Evolutionary conservation across 2,888 invertebrate genomes (phyloP).

Genomic region (Torymus aiolomorphi): DNA sequence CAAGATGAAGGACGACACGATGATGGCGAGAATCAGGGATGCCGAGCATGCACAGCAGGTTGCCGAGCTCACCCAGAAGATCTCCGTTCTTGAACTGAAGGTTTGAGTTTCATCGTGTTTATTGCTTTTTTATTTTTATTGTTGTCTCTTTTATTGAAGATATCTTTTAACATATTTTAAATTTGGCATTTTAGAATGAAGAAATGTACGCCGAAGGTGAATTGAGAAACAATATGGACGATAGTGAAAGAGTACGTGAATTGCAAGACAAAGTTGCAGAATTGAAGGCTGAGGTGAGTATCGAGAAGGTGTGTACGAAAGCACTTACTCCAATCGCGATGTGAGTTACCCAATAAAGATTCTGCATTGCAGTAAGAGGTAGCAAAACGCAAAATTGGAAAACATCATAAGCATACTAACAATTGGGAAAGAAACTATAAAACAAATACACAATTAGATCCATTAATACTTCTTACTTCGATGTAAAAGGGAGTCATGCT

Average conservation of each 20-base stretch:
- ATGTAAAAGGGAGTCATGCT: conserved; percentile 50
- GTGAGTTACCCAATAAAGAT: conserved; percentile 39
- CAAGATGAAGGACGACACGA: conserved; percentile 91
- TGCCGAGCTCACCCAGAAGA: conserved; percentile 94
- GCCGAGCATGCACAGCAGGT: conserved; percentile 96
- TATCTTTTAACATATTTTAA: too few species aligned
- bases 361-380: conserved; percentile 53
- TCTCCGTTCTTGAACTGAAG: conserved; percentile 94
- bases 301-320: conserved; percentile 28
- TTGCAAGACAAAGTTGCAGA: conserved; percentile 95
- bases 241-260: conserved; percentile 90
- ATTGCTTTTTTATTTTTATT: not conserved
- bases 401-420: conserved; percentile 17
- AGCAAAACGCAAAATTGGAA: conserved; percentile 12
- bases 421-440: conserved; percentile 1
- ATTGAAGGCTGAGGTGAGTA: conserved; percentile 92
- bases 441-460: not conserved
- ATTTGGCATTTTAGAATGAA: conserved; percentile 84
- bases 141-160: not conserved
- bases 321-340: conserved; percentile 18
- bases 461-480: conserved; percentile 43
- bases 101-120: conserved; percentile 74
- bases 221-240: conserved; percentile 89
- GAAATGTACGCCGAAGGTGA: conserved; percentile 96
- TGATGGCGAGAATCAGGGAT: conserved; percentile 95